Percentiles rank a stretch among this genome's conserved stretches.
These are phyloP conservation scores for Xerus rutilus DNA, from an alignment of 2,797 vertebrate species.

Conservation along the genomic window DNA sequence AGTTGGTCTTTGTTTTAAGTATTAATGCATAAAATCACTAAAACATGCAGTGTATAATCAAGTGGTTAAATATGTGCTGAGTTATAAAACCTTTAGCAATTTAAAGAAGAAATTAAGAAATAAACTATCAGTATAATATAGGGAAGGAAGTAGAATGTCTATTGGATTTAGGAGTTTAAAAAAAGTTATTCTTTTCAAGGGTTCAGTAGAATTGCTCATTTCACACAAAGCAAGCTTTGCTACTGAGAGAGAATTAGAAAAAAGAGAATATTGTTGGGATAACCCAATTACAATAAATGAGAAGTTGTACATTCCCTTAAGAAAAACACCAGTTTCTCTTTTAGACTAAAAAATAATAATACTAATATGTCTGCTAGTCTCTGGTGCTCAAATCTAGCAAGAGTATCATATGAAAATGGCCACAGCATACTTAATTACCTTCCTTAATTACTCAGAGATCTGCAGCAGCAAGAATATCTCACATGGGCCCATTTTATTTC, in stretches of 20 bases:
- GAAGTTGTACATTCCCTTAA: slow-evolving; percentile 6
- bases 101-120: neutral
- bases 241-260: neutral
- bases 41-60: neutral
- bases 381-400: slow-evolving; percentile 19
- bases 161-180: neutral
- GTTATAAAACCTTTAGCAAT: neutral
- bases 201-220: neutral
- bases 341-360: neutral
- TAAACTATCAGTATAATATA: neutral
- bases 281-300: neutral
- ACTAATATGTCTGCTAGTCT: neutral
- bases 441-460: slow-evolving; percentile 67
- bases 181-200: neutral
- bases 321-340: slow-evolving; percentile 45
- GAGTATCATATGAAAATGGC: slow-evolving; percentile 9
- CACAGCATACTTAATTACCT: slow-evolving; percentile 56
- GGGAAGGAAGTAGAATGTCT: neutral
- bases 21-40: neutral
- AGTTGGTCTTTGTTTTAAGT: neutral
- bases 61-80: neutral
- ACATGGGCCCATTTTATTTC: slow-evolving; percentile 34
- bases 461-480: neutral
- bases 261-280: neutral
- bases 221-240: slow-evolving; percentile 33